phyloP scores from a whole-genome alignment of 2,113 vertebrate species.

The Castor canadensis region DNA sequence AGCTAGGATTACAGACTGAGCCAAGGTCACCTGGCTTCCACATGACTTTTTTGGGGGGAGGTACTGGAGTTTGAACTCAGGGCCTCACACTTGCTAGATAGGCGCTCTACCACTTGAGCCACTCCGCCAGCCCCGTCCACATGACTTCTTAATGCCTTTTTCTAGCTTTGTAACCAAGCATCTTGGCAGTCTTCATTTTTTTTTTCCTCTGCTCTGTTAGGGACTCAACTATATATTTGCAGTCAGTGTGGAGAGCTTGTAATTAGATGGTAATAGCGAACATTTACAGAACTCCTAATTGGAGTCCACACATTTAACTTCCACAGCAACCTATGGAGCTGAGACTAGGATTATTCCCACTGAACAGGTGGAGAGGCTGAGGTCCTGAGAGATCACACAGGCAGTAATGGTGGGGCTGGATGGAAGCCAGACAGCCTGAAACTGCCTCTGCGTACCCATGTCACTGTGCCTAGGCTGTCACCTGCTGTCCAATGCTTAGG shows the following conservation, averaged over 20 bases:
- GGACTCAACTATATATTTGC: neutral
- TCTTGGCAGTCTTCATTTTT: neutral
- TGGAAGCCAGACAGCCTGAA: neutral
- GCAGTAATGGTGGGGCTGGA: neutral
- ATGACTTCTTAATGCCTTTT: neutral
- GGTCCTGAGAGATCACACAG: neutral
- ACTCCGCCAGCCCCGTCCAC: too few relatives aligned
- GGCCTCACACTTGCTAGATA: too few relatives aligned
- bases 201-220: neutral
- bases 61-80: too few relatives aligned
- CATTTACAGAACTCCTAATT: neutral
- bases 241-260: neutral
- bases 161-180: neutral
- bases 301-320: neutral
- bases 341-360: neutral
- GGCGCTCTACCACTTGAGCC: too few relatives aligned
- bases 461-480: neutral
- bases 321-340: neutral
- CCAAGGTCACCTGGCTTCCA: too few relatives aligned
- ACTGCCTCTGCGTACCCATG: neutral
- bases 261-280: neutral
- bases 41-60: too few relatives aligned
- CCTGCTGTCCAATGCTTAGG: constrained; percentile 3
- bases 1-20: too few relatives aligned
- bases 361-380: neutral